Base-by-base conservation (phyloP, 2,888 invertebrate species). In the Dorcus hopei region DNA sequence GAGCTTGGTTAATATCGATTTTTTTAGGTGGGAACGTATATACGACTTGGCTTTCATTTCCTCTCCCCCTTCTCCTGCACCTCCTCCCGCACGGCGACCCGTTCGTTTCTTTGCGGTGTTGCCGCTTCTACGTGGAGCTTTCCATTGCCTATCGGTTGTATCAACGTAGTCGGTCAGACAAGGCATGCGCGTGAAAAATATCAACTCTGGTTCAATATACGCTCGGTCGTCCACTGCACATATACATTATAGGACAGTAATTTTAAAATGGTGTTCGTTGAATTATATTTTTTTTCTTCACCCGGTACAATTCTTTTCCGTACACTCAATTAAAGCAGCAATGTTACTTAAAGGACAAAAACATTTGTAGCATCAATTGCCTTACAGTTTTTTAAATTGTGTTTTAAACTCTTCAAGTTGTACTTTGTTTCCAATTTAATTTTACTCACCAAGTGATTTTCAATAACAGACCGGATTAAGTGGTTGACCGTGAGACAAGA, bases 81-180 rank as follows among this genome's bases (percentile, higher is more conserved):
- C 68, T 63, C 68, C 68, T 63, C 58, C 63, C 65, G 59, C 65
- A 68, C 65, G 26, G 68, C 50, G 61, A 48, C 58, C 64, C 61
- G 52, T 50, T 49, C 63, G 55, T 61, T 66, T 60, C 60, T 49
- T 38, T 50, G 70, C 73, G 64, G 61, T 65, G 76, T 76, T 74
- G 75, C 73, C 74, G 68, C 64, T 62, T 69, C 63, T 68, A 67
- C 71, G 63, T 67, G 65, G 70, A 70, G 72, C 73, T 73, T 74
- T 75, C 72, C 72, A 72, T 69, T 72, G 55, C 59, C 71, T 68
- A 70, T 69, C 68, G 67, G 70, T 71, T 70, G 70, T 72, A 70
- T 71, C 66, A 62, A 59, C 61, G 65, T 70, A 68, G 68, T 67
- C 59, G 71, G 59, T 71, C 57, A 57, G 45, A 47, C 39, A 11